phyloP scores from a whole-genome alignment of 1,140 invertebrate genomes.

The Galleria mellonella region DNA sequence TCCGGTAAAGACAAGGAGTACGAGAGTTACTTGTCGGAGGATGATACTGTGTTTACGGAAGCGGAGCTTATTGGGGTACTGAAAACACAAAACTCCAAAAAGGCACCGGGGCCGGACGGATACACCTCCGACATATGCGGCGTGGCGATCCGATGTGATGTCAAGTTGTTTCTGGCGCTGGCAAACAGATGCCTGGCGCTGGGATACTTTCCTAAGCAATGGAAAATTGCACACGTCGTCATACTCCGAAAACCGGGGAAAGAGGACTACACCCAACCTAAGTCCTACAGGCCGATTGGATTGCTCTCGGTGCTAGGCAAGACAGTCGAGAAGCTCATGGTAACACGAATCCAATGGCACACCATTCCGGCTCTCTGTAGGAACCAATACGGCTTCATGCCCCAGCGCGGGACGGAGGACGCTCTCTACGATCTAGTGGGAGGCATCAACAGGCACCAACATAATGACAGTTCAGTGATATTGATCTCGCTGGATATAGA shows the following conservation, averaged over 20 bases:
- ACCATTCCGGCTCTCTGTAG: not conserved
- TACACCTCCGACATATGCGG: constrained; percentile 2
- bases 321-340: constrained; percentile 7
- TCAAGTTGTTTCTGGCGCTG: not conserved
- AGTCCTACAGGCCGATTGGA: constrained; percentile 12
- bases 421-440: constrained; percentile 5
- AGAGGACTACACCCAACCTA: constrained; percentile 5
- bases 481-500: not conserved
- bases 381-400: constrained; percentile 1
- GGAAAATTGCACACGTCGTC: constrained; percentile 8
- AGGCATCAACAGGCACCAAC: not conserved
- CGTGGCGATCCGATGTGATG: not conserved
- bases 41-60: constrained; percentile 1
- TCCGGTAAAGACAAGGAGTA: no score
- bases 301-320: constrained; percentile 8
- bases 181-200: constrained; percentile 1
- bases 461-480: not conserved
- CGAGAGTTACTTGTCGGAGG: not conserved
- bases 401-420: constrained; percentile 8
- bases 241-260: constrained; percentile 9
- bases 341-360: not conserved
- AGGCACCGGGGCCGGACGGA: constrained; percentile 4
- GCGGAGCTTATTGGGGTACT: not conserved
- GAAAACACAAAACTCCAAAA: constrained; percentile 1
- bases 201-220: not conserved